Percentiles rank a stretch among this genome's conserved stretches.
Conservation (phyloP, 2,797 vertebrate genomes). For the Philypnodon macrostomus region DNA sequence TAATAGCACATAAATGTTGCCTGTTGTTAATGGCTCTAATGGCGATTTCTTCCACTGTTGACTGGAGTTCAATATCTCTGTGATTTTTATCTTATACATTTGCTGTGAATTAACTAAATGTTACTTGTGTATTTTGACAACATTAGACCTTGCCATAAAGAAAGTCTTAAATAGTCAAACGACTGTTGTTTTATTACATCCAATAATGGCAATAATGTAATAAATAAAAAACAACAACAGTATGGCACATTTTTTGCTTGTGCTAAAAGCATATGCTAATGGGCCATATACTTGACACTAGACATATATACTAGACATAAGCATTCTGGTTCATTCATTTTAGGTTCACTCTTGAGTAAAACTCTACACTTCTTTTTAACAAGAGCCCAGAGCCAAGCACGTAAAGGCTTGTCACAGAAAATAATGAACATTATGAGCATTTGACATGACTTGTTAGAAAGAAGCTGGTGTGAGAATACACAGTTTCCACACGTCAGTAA, state of each 20-base stretch:
- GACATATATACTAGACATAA: too few relatives aligned
- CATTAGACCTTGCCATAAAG: too few relatives aligned
- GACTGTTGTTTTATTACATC: conserved; percentile 28
- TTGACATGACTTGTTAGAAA: too few relatives aligned
- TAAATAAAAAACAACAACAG: conserved; percentile 5
- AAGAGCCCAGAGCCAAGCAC: too few relatives aligned
- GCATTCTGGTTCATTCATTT: conserved; percentile 58
- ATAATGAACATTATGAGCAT: too few relatives aligned
- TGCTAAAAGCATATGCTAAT: background rate
- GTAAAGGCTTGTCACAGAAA: too few relatives aligned
- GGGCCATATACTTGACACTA: too few relatives aligned
- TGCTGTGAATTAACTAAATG: conserved; percentile 66
- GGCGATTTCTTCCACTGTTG: conserved; percentile 59
- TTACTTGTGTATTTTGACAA: conserved; percentile 31
- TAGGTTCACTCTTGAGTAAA: conserved; percentile 40
- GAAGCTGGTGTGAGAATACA: too few relatives aligned
- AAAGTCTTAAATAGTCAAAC: too few relatives aligned
- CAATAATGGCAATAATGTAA: conserved; percentile 20
- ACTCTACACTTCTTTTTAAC: too few relatives aligned
- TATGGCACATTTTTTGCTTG: background rate
- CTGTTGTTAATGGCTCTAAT: conserved; percentile 69
- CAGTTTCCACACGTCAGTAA: too few relatives aligned
- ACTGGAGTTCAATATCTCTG: conserved; percentile 54
- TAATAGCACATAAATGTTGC: conserved; percentile 75
- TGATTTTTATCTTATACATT: conserved; percentile 68